Base-by-base conservation (phyloP, 2,113 vertebrate species). In the Telmatochromis brichardi region DNA sequence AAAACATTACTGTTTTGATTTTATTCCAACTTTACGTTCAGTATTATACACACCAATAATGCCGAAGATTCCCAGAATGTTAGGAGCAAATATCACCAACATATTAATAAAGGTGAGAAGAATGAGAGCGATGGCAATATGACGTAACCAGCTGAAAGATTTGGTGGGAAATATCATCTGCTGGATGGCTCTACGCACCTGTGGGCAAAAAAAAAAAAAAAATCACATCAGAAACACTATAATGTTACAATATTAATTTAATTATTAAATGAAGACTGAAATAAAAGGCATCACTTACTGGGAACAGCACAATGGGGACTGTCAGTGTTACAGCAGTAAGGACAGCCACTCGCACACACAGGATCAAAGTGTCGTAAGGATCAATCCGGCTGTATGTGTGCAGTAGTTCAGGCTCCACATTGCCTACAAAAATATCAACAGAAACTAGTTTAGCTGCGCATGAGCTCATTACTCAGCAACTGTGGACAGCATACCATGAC, bases 61-160 rank as follows among this genome's bases (percentile, higher is more conserved):
- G 88, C 99, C 98, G 0, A 99, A 99, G 96, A 99, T 99, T 90
- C 97, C 98, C 1, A 99, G 96, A 93, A 99, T 99, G 91, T 98
- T 98, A 6, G 99, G 99, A 37, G 98, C 99, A 2, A 99, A 99
- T 93, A 99, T 99, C 92, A 99, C 99, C 57, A 99, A 94, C 81
- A 99, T 95, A 94, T 99, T 99, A 96, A 99, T 99, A 31, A 97
- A 84, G 1, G 95, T 97, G 83, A 99, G 97, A 83, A 99, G 96
- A 65, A 95, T 23, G 19, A 96, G 2, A 0, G 99, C 98, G 0
- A 99, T 99, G 93, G 92, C 76, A 0, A 85, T 37, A 9, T 99
- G 99, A 71, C 98, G 97, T 86, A 98, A 80, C 98, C 98, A 99
- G 93, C 92, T 98, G 94, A 99, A 99, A 73, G 97, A 95, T 93